These are phyloP conservation scores for Myotis daubentonii DNA, from an alignment of 2,797 vertebrate genomes.

Conservation along the genomic window DNA sequence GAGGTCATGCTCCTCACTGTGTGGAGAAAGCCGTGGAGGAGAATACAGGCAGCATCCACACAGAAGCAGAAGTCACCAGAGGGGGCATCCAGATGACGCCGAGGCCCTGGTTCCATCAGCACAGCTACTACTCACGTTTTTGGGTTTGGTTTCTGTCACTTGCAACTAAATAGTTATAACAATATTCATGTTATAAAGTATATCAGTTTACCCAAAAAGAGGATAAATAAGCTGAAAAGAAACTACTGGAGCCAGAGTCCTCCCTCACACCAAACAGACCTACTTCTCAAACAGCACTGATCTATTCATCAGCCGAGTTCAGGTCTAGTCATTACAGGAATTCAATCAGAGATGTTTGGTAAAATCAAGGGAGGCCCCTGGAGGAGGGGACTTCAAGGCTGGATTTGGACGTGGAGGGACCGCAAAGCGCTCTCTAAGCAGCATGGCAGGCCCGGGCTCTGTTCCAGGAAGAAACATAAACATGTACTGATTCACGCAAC, in stretches of 20 bases:
- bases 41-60: not conserved
- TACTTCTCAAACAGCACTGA: not conserved
- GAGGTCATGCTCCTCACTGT: not conserved
- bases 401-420: not conserved
- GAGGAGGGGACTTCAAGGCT: not conserved
- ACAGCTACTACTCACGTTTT: not conserved
- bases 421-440: not conserved
- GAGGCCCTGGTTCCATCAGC: not conserved
- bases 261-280: not conserved
- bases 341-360: not conserved
- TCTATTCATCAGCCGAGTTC: not conserved
- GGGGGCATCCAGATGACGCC: rapidly evolving
- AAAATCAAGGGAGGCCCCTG: not conserved
- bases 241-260: not conserved
- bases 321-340: not conserved
- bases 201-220: not conserved
- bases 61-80: not conserved
- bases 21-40: not conserved
- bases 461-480: not conserved
- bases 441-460: not conserved
- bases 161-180: not conserved
- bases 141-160: not conserved
- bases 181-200: not conserved
- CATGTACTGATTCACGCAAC: too few relatives aligned
- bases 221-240: not conserved